Base-by-base conservation (phyloP, 2,888 invertebrate species). In the Tuberolachnus salignus region DNA sequence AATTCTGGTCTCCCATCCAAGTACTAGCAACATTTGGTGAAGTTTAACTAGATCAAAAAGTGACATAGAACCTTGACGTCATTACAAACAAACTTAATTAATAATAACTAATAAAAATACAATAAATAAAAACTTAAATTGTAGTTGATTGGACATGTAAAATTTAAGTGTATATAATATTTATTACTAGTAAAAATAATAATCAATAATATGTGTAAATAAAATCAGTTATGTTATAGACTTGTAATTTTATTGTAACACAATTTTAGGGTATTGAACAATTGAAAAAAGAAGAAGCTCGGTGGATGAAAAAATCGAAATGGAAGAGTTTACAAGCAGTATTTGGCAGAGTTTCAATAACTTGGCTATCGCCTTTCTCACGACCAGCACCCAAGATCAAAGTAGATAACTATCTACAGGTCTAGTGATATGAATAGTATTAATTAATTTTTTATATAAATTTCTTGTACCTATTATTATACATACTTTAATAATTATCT, bases 241-340 rank as follows among this genome's bases (percentile, higher is more conserved):
- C 16, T 13, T 57, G 53, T 51, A 66, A 46, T 42, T 4, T 44
- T 51, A 23, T 53, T 34, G 34, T 51, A 53, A 14, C 42, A n/a
- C n/a, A 26, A 16, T 14, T 81, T 13, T 11, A 96, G 95, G 97
- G 97, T 59, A 98, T 98, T 83, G 98, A 98, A 85, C 95, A 96
- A 87, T 86, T 98, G 84, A 98, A 98, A 87, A 96, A 96, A 84
- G 98, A 98, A 84, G 93, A 96, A 86, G 94, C 95, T 1, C 89
- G 94, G 16, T 97, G 96, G 95, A 93, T 92, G 67, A 94, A 94
- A 83, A 94, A 94, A 84, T 95, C 95, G 0, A 89, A 94, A 70
- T 95, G 97, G 93, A 94, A 95, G 88, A 96, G 95, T 84, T 92
- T 98, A 83, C 96, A 97, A 85, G 92, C 95, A 0, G 98, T 99